Evolutionary conservation across 2,113 vertebrate species (phyloP).

Genomic region (Poeciliopsis prolifica): DNA sequence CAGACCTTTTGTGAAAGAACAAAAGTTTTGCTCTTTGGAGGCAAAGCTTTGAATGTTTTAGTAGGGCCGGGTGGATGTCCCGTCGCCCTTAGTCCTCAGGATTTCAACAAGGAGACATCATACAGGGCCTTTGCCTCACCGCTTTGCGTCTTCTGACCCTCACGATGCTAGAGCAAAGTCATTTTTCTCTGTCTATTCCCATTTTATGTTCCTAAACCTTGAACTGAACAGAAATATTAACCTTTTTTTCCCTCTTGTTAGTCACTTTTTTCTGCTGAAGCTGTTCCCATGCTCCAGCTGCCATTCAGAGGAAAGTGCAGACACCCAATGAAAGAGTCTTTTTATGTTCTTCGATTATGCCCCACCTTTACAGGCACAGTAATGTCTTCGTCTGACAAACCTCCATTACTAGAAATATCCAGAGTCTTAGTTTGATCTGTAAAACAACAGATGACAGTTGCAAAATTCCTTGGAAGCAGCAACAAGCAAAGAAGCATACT

Average conservation of each 20-base stretch:
- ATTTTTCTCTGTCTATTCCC: constrained; percentile 2
- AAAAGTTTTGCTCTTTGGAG: constrained; percentile 83
- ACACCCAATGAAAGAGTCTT: not conserved
- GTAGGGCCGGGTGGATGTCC: constrained; percentile 74
- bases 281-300: constrained; percentile 3
- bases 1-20: constrained; percentile 80
- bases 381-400: constrained; percentile 10
- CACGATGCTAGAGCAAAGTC: constrained; percentile 16
- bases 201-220: constrained; percentile 47
- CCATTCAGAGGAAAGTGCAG: constrained; percentile 1
- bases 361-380: constrained; percentile 1
- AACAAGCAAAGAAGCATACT: constrained; percentile 17
- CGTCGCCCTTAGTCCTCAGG: constrained; percentile 58
- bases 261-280: constrained; percentile 7
- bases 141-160: constrained; percentile 32
- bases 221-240: constrained; percentile 41
- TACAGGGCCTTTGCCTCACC: constrained; percentile 60
- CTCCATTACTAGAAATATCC: constrained; percentile 6
- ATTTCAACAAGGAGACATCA: constrained; percentile 70
- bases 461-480: constrained; percentile 23
- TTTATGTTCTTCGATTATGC: not conserved
- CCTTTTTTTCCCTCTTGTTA: constrained; percentile 1
- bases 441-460: constrained; percentile 20
- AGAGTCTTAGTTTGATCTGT: constrained; percentile 19
- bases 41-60: constrained; percentile 82